Evolutionary conservation across 2,797 vertebrate genomes (phyloP), one percentile per base, ranked within the genome.

Genomic region (Mus minutoides): DNA sequence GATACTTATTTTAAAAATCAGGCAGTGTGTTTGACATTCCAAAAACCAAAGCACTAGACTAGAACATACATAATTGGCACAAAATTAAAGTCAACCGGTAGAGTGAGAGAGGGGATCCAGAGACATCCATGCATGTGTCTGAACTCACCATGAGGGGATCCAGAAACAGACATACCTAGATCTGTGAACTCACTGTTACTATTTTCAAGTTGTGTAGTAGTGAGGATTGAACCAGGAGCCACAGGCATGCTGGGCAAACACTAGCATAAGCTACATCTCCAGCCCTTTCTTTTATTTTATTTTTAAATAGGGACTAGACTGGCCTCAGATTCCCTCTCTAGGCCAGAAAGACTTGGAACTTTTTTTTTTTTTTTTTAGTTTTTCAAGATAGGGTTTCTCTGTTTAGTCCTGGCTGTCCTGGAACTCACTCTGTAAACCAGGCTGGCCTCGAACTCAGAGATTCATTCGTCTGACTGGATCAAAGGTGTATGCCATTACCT

Each of bases 121-220:
- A 95, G 83, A 76, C 22, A 96, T n/a, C 40, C 29, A n/a, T 91
- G 40, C 52, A 26, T 94, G 62, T 64, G 64, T 92, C 58, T 92
- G 69, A 86, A 49, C 69, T 92, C 77, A 34, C 37, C 37, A 7
- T 62, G 43, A 82, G 17, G 43, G 24, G 46, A 40, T 24, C 21
- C 71, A 60, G 56, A 95, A 78, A 76, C 22, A 96, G 29, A n/a
- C 29, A n/a, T 91, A 34, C 24, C 0, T 46, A 14, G 5, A 76
- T 76, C 40, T 46, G 40, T 76, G 11, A 76, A 43, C 40, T 46
- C 24, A 76, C 73, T n/a, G 17, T 19, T 46, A 46, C 13, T n/a
- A 60, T 83, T 46, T 82, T 87, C 37, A 71, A 40, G 69, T 54
- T 56, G 40, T 76, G 37, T 31, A 34, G 54, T 21, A 4, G 19